Conservation (phyloP, 2,888 invertebrate genomes). For the Cerceris rybyensis region DNA sequence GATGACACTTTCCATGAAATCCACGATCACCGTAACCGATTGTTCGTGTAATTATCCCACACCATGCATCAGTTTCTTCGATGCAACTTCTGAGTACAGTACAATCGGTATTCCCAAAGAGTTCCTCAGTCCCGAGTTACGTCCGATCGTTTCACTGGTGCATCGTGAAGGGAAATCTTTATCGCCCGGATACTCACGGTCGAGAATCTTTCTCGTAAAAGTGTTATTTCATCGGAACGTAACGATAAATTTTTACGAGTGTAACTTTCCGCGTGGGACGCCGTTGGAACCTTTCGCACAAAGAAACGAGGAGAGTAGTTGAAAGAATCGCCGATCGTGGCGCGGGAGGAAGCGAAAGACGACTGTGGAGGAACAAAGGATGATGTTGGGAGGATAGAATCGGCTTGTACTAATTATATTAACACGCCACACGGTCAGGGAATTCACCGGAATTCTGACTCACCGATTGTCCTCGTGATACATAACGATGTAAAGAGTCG, state of each 20-base stretch:
- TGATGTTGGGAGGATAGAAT: slow-evolving; percentile 10
- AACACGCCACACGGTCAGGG: slow-evolving; percentile 25
- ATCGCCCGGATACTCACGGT: background rate
- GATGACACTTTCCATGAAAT: background rate
- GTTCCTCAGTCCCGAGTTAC: background rate
- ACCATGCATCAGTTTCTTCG: background rate
- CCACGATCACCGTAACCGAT: background rate
- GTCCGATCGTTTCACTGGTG: too few species aligned
- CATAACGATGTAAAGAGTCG: slow-evolving; percentile 18
- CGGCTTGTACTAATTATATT: slow-evolving; percentile 40
- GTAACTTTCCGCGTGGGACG: background rate
- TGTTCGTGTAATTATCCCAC: background rate
- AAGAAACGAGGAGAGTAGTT: background rate
- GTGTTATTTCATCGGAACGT: background rate
- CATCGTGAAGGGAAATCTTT: background rate
- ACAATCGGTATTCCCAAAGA: background rate
- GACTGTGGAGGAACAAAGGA: slow-evolving; percentile 11
- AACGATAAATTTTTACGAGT: background rate
- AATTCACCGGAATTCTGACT: slow-evolving; percentile 54
- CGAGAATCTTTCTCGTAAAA: background rate
- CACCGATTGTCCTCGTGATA: slow-evolving; percentile 38
- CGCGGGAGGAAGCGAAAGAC: slow-evolving; percentile 10
- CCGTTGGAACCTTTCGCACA: background rate
- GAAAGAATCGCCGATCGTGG: background rate
- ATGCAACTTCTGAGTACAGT: too few species aligned